These are phyloP conservation scores for Anoplopoma fimbria DNA, from an alignment of 2,113 vertebrate genomes.

Conservation along the genomic window DNA sequence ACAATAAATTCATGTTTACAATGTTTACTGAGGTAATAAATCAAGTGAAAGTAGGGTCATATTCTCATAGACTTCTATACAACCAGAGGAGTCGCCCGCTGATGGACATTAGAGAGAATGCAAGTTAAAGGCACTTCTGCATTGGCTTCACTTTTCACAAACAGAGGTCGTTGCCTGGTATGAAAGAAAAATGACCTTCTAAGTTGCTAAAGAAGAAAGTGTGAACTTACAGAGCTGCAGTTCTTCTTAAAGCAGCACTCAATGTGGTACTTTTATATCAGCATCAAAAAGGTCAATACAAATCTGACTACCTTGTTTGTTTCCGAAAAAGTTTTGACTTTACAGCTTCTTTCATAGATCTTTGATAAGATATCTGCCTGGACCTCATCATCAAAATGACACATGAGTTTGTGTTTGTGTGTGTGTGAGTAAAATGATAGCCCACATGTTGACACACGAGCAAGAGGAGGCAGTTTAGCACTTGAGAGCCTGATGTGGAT, in stretches of 20 bases:
- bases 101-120: too few relatives aligned
- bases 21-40: too few relatives aligned
- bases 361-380: slow-evolving; percentile 44
- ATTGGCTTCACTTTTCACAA: too few relatives aligned
- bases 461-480: slow-evolving; percentile 72
- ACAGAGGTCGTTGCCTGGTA: not conserved
- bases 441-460: slow-evolving; percentile 88
- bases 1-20: too few relatives aligned
- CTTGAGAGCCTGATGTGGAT: slow-evolving; percentile 80
- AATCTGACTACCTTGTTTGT: not conserved
- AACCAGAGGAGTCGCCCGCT: too few relatives aligned
- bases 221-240: not conserved
- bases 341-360: not conserved
- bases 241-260: not conserved
- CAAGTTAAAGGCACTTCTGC: not conserved
- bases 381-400: slow-evolving; percentile 68
- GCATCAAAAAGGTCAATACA: slow-evolving; percentile 14
- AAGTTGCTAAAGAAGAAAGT: not conserved
- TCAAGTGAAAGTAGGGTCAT: too few relatives aligned
- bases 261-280: not conserved
- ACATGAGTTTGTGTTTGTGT: slow-evolving; percentile 27
- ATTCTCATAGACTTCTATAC: too few relatives aligned
- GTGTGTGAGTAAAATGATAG: slow-evolving; percentile 81
- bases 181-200: not conserved
- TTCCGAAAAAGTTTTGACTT: slow-evolving; percentile 12